A percentile compares a stretch with the other conserved stretches of the same genome.
These are phyloP conservation scores for Apostichopus leukothele DNA, from an alignment of 53 echinoderm and acorn worm genomes.

Conservation along the genomic window DNA sequence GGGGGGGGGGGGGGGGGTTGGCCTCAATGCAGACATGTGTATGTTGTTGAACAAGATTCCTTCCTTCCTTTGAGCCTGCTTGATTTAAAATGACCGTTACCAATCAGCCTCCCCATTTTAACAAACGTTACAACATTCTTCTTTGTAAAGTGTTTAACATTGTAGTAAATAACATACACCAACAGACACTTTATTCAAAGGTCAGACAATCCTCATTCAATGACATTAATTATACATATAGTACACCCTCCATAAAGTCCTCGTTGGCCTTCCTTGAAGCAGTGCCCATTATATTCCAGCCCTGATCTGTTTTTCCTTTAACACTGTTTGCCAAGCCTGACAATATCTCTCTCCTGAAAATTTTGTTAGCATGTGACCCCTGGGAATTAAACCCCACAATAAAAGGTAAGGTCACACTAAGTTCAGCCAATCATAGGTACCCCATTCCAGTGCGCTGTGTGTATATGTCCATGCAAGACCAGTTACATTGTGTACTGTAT, in stretches of 20 bases:
- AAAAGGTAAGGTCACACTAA: neutral
- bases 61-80: too few relatives aligned
- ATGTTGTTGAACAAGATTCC: too few relatives aligned
- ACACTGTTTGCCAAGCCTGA: neutral
- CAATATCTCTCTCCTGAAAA: neutral
- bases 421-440: neutral
- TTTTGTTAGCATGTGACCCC: constrained; percentile 25
- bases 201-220: neutral
- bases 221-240: neutral
- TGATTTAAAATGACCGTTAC: too few relatives aligned
- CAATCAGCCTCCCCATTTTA: too few relatives aligned
- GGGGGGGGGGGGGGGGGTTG: too few relatives aligned
- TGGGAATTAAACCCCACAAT: neutral
- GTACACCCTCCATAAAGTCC: neutral
- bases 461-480: too few relatives aligned
- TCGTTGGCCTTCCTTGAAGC: neutral
- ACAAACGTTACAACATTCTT: too few relatives aligned
- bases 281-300: neutral
- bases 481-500: too few relatives aligned
- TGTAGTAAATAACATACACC: too few relatives aligned
- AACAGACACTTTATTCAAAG: neutral
- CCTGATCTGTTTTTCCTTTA: neutral
- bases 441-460: too few relatives aligned
- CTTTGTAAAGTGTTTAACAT: too few relatives aligned
- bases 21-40: too few relatives aligned